Conservation (phyloP, 2,888 invertebrate species). For the Isoperla grammatica region DNA sequence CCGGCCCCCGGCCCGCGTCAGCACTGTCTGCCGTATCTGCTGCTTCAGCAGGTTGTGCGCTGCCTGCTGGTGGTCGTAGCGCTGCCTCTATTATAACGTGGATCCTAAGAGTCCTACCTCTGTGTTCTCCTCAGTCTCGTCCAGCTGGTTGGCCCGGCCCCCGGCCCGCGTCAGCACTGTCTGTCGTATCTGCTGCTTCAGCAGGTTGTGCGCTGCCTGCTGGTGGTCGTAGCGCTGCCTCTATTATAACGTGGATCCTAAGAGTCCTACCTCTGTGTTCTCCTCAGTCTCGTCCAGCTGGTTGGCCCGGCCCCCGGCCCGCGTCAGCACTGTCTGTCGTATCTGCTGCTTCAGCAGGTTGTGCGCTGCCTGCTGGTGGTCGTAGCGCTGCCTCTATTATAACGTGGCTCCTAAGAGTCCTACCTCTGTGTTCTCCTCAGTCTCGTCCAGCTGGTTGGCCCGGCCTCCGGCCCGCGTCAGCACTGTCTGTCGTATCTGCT, state of each 20-base stretch:
- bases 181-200: slow-evolving; percentile 75
- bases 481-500: slow-evolving; percentile 76
- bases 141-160: slow-evolving; percentile 37
- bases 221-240: slow-evolving; percentile 52
- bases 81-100: too few species aligned
- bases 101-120: too few species aligned
- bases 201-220: slow-evolving; percentile 52
- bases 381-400: slow-evolving; percentile 49
- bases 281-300: slow-evolving; percentile 38
- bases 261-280: too few species aligned
- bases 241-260: too few species aligned
- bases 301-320: slow-evolving; percentile 53
- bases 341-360: slow-evolving; percentile 70
- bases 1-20: slow-evolving; percentile 66
- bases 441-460: slow-evolving; percentile 27
- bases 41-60: slow-evolving; percentile 59
- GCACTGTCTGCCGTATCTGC: slow-evolving; percentile 81
- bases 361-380: slow-evolving; percentile 51
- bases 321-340: slow-evolving; percentile 77
- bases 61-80: slow-evolving; percentile 49
- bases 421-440: slow-evolving; percentile 39
- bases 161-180: slow-evolving; percentile 78
- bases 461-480: slow-evolving; percentile 66
- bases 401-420: too few species aligned
- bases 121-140: slow-evolving; percentile 40